Evolutionary conservation across 1,140 invertebrate genomes (phyloP), one percentile per base, ranked within the genome.

Genomic region (Neelides sp.): DNA sequence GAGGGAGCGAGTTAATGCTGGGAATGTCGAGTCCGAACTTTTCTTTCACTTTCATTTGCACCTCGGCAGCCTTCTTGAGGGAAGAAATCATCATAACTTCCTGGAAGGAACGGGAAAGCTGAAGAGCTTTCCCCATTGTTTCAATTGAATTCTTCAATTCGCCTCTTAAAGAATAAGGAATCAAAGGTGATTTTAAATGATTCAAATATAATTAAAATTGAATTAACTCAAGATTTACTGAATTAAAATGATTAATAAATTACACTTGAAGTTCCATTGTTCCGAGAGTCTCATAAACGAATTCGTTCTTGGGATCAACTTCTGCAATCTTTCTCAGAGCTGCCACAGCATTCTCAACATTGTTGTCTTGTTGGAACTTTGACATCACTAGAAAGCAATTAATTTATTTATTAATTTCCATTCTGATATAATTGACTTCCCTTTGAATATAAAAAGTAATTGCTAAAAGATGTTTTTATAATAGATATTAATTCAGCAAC

Each of bases 261-360:
- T 73, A 88, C 85, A 82, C 80, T 71, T 94, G 89, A 55, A 93
- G 83, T 78, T 92, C 85, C 55, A 96, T 82, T 1, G 88, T 91
- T 53, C 85, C 91, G 41, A 95, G 71, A 23, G 90, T 92, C 73
- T 97, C 91, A 69, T 89, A 94, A 12, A 84, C 91, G 73, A 92
- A 85, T 71, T 90, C 83, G 74, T 89, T 94, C 68, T 85, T 87
- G 22, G 83, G 76, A 72, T 97, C 92, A 52, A 90, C 71, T 63
- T 84, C 75, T 49, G 95, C 78, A 2, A 86, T 88, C 69, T 83
- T 78, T 34, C 82, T 78, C 27, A 95, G 83, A 27, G 83, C 72
- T 50, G 79, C 71, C 0, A 86, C 72, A 26, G 85, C 82, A 62
- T 80, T 78, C n/a, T 84, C 78, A 39, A 90, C 73, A 66, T 92